Percentiles rank a stretch among this genome's conserved stretches.
Evolutionary conservation across 1,140 invertebrate species (phyloP).

Genomic region (Drosophila novamexicana): DNA sequence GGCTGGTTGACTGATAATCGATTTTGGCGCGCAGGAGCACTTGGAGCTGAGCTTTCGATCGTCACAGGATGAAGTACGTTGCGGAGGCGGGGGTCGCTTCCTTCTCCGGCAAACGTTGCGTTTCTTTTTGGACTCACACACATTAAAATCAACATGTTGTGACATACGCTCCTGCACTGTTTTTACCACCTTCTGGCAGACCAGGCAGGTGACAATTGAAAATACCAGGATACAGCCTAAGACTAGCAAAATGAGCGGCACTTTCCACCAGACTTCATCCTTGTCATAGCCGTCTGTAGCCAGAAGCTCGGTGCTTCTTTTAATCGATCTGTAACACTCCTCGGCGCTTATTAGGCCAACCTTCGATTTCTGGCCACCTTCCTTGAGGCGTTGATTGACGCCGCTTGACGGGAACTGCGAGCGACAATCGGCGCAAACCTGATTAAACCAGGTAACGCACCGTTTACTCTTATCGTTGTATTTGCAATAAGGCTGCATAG

Average conservation of each 20-base stretch:
- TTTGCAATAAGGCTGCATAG: slow-evolving; percentile 18
- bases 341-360: slow-evolving; percentile 34
- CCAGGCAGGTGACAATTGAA: slow-evolving; percentile 11
- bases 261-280: slow-evolving; percentile 42
- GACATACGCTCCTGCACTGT: neutral
- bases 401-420: slow-evolving; percentile 16
- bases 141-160: neutral
- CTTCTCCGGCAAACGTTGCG: neutral
- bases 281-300: neutral
- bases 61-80: neutral
- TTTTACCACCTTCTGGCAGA: slow-evolving; percentile 9
- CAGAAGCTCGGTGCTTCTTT: neutral
- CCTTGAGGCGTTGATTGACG: neutral
- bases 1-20: neutral
- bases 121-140: neutral
- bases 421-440: slow-evolving; percentile 42
- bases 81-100: too few relatives aligned
- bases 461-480: slow-evolving; percentile 20
- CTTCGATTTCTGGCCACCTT: neutral
- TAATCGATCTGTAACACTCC: slow-evolving; percentile 52
- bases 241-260: slow-evolving; percentile 35
- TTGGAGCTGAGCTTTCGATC: neutral
- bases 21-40: neutral
- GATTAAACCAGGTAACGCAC: slow-evolving; percentile 39
- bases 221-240: slow-evolving; percentile 24